phyloP scores from a whole-genome alignment of 2,888 invertebrate species.

The Pelosia muscerda region DNA sequence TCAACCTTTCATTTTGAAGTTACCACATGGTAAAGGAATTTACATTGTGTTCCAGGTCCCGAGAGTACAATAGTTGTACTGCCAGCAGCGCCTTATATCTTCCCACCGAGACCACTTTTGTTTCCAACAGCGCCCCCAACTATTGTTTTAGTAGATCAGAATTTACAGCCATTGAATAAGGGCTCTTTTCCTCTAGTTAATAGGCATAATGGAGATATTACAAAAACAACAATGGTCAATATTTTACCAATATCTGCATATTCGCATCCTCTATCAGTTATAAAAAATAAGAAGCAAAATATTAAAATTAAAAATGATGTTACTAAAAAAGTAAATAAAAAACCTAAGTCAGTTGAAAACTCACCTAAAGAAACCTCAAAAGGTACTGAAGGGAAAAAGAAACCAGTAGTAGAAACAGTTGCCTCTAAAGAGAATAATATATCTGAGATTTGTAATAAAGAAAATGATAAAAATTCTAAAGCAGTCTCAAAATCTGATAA shows the following conservation, averaged over 20 bases:
- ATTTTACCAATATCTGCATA: slow-evolving; percentile 83
- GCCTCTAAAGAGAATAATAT: slow-evolving; percentile 28
- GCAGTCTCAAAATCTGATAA: slow-evolving; percentile 3
- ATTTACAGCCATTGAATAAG: slow-evolving; percentile 72
- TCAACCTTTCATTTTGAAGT: too few species aligned
- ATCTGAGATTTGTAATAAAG: slow-evolving; percentile 16
- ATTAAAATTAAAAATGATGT: slow-evolving; percentile 61
- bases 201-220: slow-evolving; percentile 75
- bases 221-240: slow-evolving; percentile 84
- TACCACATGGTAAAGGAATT: background rate
- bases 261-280: slow-evolving; percentile 75
- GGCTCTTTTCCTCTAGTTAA: slow-evolving; percentile 66
- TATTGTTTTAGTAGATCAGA: slow-evolving; percentile 76
- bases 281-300: slow-evolving; percentile 69
- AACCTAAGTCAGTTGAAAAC: slow-evolving; percentile 45
- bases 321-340: slow-evolving; percentile 57
- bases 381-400: slow-evolving; percentile 28
- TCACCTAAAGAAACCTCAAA: slow-evolving; percentile 32
- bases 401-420: background rate
- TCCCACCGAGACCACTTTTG: slow-evolving; percentile 78
- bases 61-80: slow-evolving; percentile 80
- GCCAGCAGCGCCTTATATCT: slow-evolving; percentile 78
- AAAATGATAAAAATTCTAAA: slow-evolving; percentile 16
- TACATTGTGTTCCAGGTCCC: slow-evolving; percentile 63
- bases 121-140: slow-evolving; percentile 77